A percentile compares a stretch with the other conserved stretches of the same genome.
phyloP scores from a whole-genome alignment of 1,140 invertebrate species.

The Hydropsyche tenuis region DNA sequence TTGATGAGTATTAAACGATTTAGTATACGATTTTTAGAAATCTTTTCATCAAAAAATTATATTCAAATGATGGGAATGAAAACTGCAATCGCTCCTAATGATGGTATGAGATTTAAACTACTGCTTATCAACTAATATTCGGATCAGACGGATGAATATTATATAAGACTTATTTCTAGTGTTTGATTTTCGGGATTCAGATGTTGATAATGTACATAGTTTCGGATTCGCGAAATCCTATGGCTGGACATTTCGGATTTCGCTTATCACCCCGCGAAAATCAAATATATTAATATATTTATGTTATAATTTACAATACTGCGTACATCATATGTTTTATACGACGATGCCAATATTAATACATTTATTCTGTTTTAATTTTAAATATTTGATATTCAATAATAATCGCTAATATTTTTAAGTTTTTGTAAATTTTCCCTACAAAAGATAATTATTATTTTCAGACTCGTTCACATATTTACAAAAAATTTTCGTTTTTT shows the following conservation, averaged over 20 bases:
- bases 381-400: too few species aligned
- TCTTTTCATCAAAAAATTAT: too few species aligned
- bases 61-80: too few species aligned
- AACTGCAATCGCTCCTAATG: background rate
- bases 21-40: too few species aligned
- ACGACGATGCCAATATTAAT: too few species aligned
- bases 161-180: slow-evolving; percentile 12
- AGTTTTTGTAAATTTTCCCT: slow-evolving; percentile 48
- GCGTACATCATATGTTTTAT: too few species aligned
- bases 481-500: slow-evolving; percentile 40
- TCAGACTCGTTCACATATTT: slow-evolving; percentile 50
- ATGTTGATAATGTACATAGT: too few species aligned
- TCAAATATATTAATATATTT: background rate
- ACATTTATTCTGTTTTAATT: too few species aligned
- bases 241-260: too few species aligned
- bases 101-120: background rate
- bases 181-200: background rate
- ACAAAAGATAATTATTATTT: slow-evolving; percentile 49
- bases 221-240: too few species aligned
- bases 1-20: too few species aligned
- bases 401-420: slow-evolving; percentile 40
- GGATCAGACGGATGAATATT: slow-evolving; percentile 40
- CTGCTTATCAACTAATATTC: slow-evolving; percentile 21
- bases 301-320: background rate
- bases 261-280: background rate